Percentiles rank a stretch among this genome's conserved stretches.
Evolutionary conservation across 23 tunicate species (phyloP).

Genomic region (Pegea sp.): DNA sequence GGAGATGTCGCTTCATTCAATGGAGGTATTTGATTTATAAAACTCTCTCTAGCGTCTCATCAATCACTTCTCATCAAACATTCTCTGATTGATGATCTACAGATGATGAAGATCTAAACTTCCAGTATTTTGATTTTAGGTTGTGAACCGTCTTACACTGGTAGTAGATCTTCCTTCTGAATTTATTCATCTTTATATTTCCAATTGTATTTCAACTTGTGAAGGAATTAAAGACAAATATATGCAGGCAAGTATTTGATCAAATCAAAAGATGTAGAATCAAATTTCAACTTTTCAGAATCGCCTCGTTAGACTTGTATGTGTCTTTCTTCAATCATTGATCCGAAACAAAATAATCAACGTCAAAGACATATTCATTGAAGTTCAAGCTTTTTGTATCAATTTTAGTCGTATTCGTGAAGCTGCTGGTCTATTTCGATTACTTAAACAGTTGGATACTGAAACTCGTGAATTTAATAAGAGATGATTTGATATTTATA

Average conservation of each 20-base stretch:
- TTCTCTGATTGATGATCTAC: no score
- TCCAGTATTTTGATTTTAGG: conserved; percentile 10
- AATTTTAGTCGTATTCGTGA: conserved; percentile 91
- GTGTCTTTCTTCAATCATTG: conserved; percentile 91
- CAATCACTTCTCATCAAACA: no score
- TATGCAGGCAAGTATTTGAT: conserved; percentile 63
- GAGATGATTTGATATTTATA: no score
- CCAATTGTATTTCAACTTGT: conserved; percentile 89
- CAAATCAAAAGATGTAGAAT: no score
- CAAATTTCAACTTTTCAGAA: no score
- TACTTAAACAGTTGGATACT: no score
- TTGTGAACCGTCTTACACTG: conserved; percentile 81
- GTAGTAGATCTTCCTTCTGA: conserved; percentile 89
- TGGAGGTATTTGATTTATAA: no score
- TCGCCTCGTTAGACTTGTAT: conserved; percentile 84
- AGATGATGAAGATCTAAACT: no score
- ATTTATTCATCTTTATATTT: conserved; percentile 83
- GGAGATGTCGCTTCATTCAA: conserved; percentile 94
- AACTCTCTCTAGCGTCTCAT: no score
- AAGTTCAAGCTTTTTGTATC: conserved; percentile 97
- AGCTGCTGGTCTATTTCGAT: conserved; percentile 90
- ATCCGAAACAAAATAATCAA: conserved; percentile 76
- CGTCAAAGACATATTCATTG: conserved; percentile 84
- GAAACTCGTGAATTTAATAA: no score
- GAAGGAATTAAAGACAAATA: conserved; percentile 84